Evolutionary conservation across 2,888 invertebrate species (phyloP), one percentile per base, ranked within the genome.

Genomic region (Lysandra coridon): DNA sequence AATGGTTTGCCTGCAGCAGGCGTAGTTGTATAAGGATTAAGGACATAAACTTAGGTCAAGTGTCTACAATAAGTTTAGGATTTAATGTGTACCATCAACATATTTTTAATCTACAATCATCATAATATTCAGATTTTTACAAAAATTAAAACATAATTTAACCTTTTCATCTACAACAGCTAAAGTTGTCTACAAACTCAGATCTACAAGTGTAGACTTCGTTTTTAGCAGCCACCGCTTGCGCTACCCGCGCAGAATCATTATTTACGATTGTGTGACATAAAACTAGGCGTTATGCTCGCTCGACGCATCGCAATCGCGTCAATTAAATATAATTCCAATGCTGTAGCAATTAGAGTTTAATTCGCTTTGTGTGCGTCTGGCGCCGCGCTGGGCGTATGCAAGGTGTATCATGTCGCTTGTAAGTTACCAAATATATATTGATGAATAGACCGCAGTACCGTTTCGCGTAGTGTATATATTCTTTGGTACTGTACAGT

Each of bases 231-330:
- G 73, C 40, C 30, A 44, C 49, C 74, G 73, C 79, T n/a, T 7
- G 44, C 7, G 75, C 79, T 79, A 79, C 23, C 14, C 44, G 74
- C 53, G 69, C 37, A 78, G 17, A 79, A 79, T 33, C 62, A 79
- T 75, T 79, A 75, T 75, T 75, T 79, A 79, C 75, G 79, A 75
- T 79, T 49, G 79, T 75, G 79, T 62, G 79, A 79, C 79, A 79
- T 44, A 60, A 79, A 79, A 79, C 79, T 79, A 79, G 79, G 79
- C 79, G 79, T 79, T 75, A 53, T 79, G 75, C 78, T 30, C 49
- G 76, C 60, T 79, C 30, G 17, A 53, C 57, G 33, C 33, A 76
- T 57, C 23, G 57, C 33, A 12, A 33, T 23, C 49, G 5, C 23
- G 2, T 12, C 75, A 53, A 75, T 75, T 62, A 40, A 79, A 14